phyloP scores from a whole-genome alignment of 2,113 vertebrate species.

The Sclerurus mexicanus region DNA sequence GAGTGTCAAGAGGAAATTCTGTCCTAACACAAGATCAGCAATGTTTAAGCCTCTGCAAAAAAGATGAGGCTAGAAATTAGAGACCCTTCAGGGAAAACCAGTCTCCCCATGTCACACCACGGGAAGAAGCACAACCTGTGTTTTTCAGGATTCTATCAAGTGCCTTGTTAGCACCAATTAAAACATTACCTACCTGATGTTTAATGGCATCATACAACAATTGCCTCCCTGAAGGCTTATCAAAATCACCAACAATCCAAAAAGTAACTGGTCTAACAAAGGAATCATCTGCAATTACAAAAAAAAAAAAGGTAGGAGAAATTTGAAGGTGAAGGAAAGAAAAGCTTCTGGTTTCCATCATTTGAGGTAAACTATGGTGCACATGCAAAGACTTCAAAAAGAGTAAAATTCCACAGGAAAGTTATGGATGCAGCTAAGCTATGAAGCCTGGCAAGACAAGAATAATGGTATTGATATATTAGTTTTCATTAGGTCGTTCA shows the following conservation, averaged over 20 bases:
- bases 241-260: slow-evolving; percentile 97
- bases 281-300: slow-evolving; percentile 83
- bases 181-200: slow-evolving; percentile 83
- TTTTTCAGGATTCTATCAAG: not conserved
- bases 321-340: not conserved
- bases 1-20: not conserved
- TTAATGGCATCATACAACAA: slow-evolving; percentile 94
- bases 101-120: not conserved
- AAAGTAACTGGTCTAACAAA: slow-evolving; percentile 95
- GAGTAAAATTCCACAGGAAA: not conserved
- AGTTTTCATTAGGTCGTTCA: not conserved
- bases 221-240: slow-evolving; percentile 88
- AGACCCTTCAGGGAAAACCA: not conserved
- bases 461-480: not conserved
- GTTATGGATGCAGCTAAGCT: not conserved
- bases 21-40: not conserved
- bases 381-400: slow-evolving; percentile 42
- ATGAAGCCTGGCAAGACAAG: not conserved
- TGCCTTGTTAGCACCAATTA: not conserved
- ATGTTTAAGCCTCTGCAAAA: not conserved
- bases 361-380: not conserved
- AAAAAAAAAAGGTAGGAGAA: not conserved
- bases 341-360: not conserved
- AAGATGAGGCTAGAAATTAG: not conserved
- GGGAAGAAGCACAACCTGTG: not conserved